A percentile compares a stretch with the other conserved stretches of the same genome.
These are phyloP conservation scores for Euwallacea fornicatus DNA, from an alignment of 1,140 invertebrate species.

Conservation along the genomic window DNA sequence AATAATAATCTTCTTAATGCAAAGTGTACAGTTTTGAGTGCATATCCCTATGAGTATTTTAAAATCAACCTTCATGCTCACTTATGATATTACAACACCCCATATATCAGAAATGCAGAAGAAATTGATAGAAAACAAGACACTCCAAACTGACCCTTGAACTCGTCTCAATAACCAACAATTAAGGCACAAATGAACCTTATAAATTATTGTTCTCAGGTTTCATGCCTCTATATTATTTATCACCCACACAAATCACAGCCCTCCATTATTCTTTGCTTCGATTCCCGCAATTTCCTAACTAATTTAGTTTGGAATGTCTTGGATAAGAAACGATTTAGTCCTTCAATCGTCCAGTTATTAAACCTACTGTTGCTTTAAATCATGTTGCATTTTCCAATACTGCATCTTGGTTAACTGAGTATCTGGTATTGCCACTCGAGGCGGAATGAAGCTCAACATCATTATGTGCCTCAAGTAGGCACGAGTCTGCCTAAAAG, in stretches of 20 bases:
- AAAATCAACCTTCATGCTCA: too few species aligned
- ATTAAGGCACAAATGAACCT: neutral
- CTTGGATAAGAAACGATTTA: neutral
- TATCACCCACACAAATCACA: constrained; percentile 2
- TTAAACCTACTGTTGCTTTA: constrained; percentile 25
- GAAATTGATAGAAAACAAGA: neutral
- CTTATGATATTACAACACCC: too few species aligned
- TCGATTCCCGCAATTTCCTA: neutral
- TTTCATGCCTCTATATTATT: neutral
- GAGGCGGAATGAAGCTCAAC: constrained; percentile 74
- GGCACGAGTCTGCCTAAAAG: constrained; percentile 72
- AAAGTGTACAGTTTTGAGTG: too few species aligned
- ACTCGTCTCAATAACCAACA: neutral
- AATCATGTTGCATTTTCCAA: constrained; percentile 33
- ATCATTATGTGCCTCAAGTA: constrained; percentile 79
- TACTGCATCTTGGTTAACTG: constrained; percentile 35
- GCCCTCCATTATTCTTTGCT: neutral
- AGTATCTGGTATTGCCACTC: constrained; percentile 72
- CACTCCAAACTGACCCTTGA: neutral
- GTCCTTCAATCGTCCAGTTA: neutral
- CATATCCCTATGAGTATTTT: too few species aligned
- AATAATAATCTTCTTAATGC: too few species aligned
- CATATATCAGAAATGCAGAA: too few species aligned
- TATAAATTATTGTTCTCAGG: neutral
- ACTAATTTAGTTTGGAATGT: neutral